These are phyloP conservation scores for Elegia similella DNA, from an alignment of 2,888 invertebrate species.

Conservation along the genomic window DNA sequence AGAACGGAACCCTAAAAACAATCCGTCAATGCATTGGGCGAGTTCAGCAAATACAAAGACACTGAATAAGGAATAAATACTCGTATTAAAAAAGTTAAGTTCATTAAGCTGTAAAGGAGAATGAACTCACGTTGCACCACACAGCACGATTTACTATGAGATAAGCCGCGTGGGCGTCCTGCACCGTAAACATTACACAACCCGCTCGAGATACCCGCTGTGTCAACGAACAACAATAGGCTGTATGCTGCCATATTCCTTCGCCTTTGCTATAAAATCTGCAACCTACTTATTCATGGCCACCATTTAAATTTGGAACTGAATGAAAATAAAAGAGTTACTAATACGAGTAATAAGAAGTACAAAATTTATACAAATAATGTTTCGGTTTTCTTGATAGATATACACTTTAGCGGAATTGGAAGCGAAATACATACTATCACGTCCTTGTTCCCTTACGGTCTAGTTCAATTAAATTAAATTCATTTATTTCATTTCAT, in stretches of 20 bases:
- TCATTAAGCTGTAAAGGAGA: constrained; percentile 17
- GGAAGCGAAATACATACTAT: no score
- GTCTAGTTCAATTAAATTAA: no score
- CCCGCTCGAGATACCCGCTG: constrained; percentile 12
- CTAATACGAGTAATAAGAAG: not conserved
- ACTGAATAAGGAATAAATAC: no score
- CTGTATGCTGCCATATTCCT: constrained; percentile 6
- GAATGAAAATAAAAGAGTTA: not conserved
- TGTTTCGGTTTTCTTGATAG: no score
- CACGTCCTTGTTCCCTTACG: no score
- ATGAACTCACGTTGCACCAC: constrained; percentile 26
- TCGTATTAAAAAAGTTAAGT: not conserved
- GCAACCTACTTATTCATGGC: constrained; percentile 2
- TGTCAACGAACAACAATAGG: constrained; percentile 21
- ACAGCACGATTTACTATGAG: constrained; percentile 21
- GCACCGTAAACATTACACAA: constrained; percentile 24
- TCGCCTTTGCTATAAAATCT: not conserved
- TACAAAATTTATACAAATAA: no score
- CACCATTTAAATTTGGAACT: not conserved
- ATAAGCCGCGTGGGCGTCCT: constrained; percentile 22
- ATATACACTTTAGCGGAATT: no score
- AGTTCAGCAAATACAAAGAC: no score
- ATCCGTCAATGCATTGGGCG: no score
- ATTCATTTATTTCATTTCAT: no score
- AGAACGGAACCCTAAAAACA: no score